These are phyloP conservation scores for Darevskia nairensis DNA, from an alignment of 2,797 vertebrate genomes.

Conservation along the genomic window DNA sequence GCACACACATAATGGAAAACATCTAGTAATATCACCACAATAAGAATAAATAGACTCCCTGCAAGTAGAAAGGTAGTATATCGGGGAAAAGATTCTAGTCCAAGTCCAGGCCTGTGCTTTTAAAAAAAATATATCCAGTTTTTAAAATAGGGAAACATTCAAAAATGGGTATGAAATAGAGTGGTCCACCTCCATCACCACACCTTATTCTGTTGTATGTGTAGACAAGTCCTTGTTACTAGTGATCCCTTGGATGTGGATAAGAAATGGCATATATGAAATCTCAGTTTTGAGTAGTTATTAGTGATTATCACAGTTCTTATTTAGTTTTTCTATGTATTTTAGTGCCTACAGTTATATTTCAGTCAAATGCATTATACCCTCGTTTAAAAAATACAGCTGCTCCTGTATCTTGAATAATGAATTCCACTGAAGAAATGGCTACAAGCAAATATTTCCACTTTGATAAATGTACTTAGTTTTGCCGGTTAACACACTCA, in stretches of 20 bases:
- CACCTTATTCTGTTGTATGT: not conserved
- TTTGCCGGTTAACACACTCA: constrained; percentile 53
- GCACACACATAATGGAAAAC: too few relatives aligned
- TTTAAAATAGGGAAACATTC: not conserved
- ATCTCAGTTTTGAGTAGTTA: not conserved
- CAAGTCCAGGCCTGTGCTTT: not conserved
- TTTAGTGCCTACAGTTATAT: constrained; percentile 35
- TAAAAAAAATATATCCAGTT: too few relatives aligned
- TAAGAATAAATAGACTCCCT: too few relatives aligned
- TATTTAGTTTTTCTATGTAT: not conserved
- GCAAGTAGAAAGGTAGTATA: not conserved
- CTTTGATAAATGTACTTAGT: constrained; percentile 51
- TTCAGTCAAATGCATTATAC: constrained; percentile 20
- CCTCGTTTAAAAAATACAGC: constrained; percentile 33
- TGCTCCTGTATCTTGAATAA: not conserved
- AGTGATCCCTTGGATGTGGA: not conserved
- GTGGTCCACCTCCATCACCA: not conserved
- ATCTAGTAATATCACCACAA: too few relatives aligned
- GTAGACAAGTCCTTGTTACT: not conserved
- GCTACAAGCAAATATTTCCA: constrained; percentile 26
- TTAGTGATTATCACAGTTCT: fast-evolving
- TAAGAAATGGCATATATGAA: too few relatives aligned
- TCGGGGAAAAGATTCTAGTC: not conserved
- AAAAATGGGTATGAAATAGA: not conserved
- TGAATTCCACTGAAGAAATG: constrained; percentile 34